Evolutionary conservation across 2,888 invertebrate species (phyloP), one percentile per base, ranked within the genome.

Genomic region (Hydrotaea diabolus): DNA sequence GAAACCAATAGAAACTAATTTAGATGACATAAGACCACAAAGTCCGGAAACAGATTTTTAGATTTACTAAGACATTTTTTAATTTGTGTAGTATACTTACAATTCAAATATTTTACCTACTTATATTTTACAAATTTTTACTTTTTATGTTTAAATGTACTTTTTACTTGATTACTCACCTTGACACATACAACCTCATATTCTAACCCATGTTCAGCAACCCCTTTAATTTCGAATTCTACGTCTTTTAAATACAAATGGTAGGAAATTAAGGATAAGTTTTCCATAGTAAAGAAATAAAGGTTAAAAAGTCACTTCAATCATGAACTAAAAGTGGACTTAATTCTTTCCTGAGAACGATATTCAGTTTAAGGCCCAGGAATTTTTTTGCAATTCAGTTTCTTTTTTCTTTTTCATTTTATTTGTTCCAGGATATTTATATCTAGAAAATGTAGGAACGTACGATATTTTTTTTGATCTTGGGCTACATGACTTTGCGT

Each of bases 31-130:
- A 15, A 86, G 92, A 79, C 90, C 92, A 2, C 89, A 91, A 71
- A 91, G 91, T 85, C 91, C 92, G 0, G 91, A 91, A 86, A 91
- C 91, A 0, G 90, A 92, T 85, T 91, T 91, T 83, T 91, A 86
- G 87, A 17, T 13, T 49, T 49, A 49, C n/a, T 49, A 11, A 39
- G 7, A 49, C 1, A 49, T 49, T 15, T 49, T n/a, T 15, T n/a
- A 13, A 49, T 49, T 49, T 49, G 5, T n/a, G n/a, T n/a, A n/a
- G 5, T 49, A 49, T 7, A 49, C 49, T 39, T 43, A 43, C 43
- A 43, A 43, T 13, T n/a, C 49, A 49, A 49, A 49, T 39, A 39
- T 39, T 31, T 31, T 31, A 31, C 31, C 7, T 31, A n/a, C n/a
- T n/a, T n/a, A n/a, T n/a, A n/a, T 31, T 31, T 4, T 4, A 31